Evolutionary conservation across 2,113 vertebrate genomes (phyloP).

Genomic region (Malurus melanocephalus): DNA sequence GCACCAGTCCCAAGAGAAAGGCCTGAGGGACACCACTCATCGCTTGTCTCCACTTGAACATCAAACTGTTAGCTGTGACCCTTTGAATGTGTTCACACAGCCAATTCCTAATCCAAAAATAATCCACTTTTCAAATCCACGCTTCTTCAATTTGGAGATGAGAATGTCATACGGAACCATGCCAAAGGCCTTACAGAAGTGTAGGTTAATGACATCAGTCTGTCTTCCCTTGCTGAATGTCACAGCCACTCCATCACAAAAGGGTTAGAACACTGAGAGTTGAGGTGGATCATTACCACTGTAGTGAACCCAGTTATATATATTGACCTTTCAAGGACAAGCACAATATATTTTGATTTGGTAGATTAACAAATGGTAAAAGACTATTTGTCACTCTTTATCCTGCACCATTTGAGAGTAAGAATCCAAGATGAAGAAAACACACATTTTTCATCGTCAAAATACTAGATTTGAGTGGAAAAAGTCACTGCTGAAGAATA

Average conservation of each 20-base stretch:
- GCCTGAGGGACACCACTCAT: neutral
- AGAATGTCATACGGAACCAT: neutral
- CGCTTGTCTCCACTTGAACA: neutral
- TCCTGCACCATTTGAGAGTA: conserved; percentile 1
- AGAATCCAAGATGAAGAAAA: conserved; percentile 5
- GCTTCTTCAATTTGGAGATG: neutral
- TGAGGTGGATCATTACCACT: neutral
- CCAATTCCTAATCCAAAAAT: neutral
- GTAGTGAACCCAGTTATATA: neutral
- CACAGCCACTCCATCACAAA: neutral
- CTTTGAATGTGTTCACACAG: neutral
- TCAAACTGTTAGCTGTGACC: neutral
- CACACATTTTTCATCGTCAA: conserved; percentile 35
- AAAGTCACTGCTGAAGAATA: neutral
- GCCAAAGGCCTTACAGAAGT: neutral
- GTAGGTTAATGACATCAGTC: neutral
- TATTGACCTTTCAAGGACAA: neutral
- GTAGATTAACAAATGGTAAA: conserved; percentile 1
- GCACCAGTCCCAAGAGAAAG: neutral
- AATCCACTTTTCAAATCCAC: neutral
- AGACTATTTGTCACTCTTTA: neutral
- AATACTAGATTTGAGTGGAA: neutral
- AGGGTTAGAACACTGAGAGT: neutral
- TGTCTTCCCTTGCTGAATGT: neutral
- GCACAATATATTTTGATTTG: neutral